Base-by-base conservation (phyloP, 2,797 vertebrate species). In the Darevskia nairensis region DNA sequence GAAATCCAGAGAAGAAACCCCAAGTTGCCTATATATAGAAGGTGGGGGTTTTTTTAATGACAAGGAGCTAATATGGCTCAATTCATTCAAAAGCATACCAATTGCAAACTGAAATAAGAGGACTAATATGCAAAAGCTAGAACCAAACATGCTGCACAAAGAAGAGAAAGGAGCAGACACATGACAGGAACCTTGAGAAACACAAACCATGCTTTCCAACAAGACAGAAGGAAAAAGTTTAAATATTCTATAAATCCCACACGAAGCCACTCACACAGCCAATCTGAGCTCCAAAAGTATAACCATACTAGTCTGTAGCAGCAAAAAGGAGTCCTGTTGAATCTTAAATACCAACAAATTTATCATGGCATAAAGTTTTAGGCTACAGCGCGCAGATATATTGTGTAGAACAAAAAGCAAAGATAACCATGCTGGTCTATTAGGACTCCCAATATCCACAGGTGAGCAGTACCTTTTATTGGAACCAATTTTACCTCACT, bases 201-300 rank as follows among this genome's bases (percentile, higher is more conserved):
- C 17, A 84, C 59, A 71, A n/a, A 80, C 13, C 46, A 83, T 39
- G 80, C 44, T 69, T 81, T 84, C 69, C 78, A 41, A 88, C 71
- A 78, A 84, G 66, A 90, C 39, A 76, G 32, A 72, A 29, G 27
- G 66, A 1, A 79, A 10, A 10, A 41, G 50, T 66, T 11, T 27
- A 21, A 41, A 55, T n/a, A 46, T 68, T n/a, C 21, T 82, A 35
- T n/a, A 61, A 71, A n/a, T 46, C 25, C 10, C 29, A 32, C 50
- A 82, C n/a, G 27, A 75, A 46, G 32, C 46, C 1, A 61, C 41
- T 21, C 27, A 6, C 3, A 17, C 6, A 50, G 15, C 2, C 25
- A 59, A 77, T n/a, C 29, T 78, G 32, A 78, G 29, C 29, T 87
- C 79, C 55, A 46, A 71, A 44, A 71, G 11, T 17, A 55, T 23